Evolutionary conservation across 2,113 vertebrate species (phyloP).

Genomic region (Regulus satrapa): DNA sequence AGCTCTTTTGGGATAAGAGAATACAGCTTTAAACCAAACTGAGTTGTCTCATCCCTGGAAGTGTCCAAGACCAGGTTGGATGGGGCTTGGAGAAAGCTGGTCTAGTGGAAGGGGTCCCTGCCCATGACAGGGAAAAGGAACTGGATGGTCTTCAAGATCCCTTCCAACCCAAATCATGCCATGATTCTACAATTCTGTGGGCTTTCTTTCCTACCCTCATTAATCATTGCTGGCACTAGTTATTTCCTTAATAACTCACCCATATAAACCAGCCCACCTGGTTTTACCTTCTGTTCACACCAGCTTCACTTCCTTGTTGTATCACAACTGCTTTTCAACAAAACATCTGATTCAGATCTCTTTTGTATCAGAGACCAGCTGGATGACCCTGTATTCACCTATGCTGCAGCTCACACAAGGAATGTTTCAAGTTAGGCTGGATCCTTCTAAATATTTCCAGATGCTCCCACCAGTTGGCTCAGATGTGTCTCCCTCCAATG

Average conservation of each 20-base stretch:
- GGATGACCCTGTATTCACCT: not conserved
- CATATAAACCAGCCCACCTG: not conserved
- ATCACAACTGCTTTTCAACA: not conserved
- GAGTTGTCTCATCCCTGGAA: not conserved
- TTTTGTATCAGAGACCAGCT: rapidly evolving
- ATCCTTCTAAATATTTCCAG: not conserved
- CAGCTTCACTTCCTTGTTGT: not conserved
- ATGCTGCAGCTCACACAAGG: no score
- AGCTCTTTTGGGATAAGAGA: not conserved
- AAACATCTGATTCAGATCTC: not conserved
- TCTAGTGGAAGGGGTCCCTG: not conserved
- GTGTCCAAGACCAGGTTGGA: not conserved
- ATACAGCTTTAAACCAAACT: rapidly evolving
- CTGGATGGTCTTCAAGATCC: not conserved
- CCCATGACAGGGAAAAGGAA: not conserved
- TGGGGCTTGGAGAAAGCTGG: not conserved
- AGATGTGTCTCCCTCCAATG: not conserved
- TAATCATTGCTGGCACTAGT: not conserved
- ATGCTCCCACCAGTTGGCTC: not conserved
- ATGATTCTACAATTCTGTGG: not conserved
- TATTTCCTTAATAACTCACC: not conserved
- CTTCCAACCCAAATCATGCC: not conserved
- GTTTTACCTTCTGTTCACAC: not conserved
- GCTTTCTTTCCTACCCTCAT: not conserved
- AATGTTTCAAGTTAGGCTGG: no score